phyloP scores from a whole-genome alignment of 2,113 vertebrate species.

The Brienomyrus brachyistius region DNA sequence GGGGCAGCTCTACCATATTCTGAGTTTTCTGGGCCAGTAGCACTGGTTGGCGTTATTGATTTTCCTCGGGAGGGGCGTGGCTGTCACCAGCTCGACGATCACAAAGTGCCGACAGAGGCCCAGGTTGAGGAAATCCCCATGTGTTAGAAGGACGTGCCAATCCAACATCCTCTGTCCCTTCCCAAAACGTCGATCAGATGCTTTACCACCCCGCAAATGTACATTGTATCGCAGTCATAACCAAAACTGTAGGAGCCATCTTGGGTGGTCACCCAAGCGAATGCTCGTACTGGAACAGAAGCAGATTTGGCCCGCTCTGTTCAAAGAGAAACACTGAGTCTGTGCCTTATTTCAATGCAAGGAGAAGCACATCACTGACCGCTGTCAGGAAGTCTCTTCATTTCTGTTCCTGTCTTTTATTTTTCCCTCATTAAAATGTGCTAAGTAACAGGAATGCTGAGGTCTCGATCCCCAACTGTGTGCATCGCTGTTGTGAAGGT shows the following conservation, averaged over 20 bases:
- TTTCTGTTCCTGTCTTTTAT: conserved; percentile 57
- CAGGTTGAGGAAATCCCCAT: not conserved
- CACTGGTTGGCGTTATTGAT: not conserved
- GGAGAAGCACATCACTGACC: conserved; percentile 90
- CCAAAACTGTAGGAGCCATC: not conserved
- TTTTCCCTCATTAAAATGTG: conserved; percentile 42
- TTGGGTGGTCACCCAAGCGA: conserved; percentile 73
- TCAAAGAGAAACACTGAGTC: conserved; percentile 85
- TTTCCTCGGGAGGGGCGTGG: not conserved
- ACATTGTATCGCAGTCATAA: not conserved
- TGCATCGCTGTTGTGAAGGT: not conserved
- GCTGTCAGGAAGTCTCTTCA: conserved; percentile 39
- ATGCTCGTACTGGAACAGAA: conserved; percentile 73
- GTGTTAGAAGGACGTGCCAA: not conserved
- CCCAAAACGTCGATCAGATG: not conserved
- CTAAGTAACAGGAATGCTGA: conserved; percentile 23
- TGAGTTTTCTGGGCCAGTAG: not conserved
- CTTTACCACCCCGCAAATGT: not conserved
- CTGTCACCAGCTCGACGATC: not conserved
- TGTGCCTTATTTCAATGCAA: conserved; percentile 98
- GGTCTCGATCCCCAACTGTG: conserved; percentile 14
- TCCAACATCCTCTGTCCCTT: not conserved
- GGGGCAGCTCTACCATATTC: not conserved
- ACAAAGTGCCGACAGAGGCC: not conserved
- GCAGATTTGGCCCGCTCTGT: conserved; percentile 77